Evolutionary conservation across 1,140 invertebrate genomes (phyloP).

Genomic region (Ganaspis sp.): DNA sequence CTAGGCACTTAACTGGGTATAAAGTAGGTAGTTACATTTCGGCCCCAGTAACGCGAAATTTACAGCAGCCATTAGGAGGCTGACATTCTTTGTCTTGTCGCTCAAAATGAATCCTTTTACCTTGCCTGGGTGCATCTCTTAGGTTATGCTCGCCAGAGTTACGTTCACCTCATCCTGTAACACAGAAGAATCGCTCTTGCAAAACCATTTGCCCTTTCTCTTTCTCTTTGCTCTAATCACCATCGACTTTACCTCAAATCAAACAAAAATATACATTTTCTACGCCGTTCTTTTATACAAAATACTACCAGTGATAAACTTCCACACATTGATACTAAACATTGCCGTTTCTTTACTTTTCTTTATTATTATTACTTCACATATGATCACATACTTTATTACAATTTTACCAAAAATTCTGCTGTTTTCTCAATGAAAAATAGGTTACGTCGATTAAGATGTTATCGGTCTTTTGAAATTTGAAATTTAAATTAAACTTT

Average conservation of each 20-base stretch:
- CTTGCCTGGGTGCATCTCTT: constrained; percentile 49
- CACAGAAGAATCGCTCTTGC: constrained; percentile 56
- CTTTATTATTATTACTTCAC: no score
- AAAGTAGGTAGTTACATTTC: constrained; percentile 34
- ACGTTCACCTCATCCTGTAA: constrained; percentile 52
- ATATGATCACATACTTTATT: no score
- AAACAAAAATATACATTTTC: neutral
- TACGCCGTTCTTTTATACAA: neutral
- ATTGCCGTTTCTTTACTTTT: no score
- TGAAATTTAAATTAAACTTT: no score
- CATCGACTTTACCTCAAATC: constrained; percentile 42
- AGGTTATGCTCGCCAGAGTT: constrained; percentile 55
- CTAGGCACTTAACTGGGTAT: constrained; percentile 45
- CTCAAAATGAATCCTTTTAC: constrained; percentile 51
- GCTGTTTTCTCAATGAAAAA: no score
- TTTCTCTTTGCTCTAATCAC: constrained; percentile 31
- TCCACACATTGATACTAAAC: no score
- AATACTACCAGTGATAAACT: no score
- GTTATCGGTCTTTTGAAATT: no score
- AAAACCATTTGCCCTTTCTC: constrained; percentile 60
- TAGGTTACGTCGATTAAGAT: no score
- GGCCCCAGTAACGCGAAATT: constrained; percentile 63
- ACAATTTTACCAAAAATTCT: no score
- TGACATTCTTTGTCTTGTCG: constrained; percentile 72
- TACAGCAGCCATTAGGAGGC: constrained; percentile 67